Evolutionary conservation across 2,113 vertebrate genomes (phyloP).

Genomic region (Phocoena phocoena): DNA sequence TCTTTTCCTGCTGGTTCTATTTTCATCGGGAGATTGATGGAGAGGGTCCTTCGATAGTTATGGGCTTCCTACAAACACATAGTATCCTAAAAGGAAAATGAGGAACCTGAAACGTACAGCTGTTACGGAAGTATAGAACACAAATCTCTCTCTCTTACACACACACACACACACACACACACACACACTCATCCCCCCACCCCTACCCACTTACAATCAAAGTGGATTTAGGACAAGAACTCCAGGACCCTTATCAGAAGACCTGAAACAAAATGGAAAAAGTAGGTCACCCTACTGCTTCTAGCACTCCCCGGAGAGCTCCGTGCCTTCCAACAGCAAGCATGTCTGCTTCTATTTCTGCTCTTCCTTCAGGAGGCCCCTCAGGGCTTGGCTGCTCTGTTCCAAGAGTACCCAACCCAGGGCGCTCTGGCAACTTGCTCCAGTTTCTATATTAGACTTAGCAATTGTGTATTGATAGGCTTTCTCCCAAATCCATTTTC

Average conservation of each 20-base stretch:
- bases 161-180: too few species aligned
- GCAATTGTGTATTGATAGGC: slow-evolving; percentile 51
- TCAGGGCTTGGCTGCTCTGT: slow-evolving; percentile 57
- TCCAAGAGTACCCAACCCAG: slow-evolving; percentile 54
- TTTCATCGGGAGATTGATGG: background rate
- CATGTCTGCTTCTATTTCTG: slow-evolving; percentile 57
- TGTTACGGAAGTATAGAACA: background rate
- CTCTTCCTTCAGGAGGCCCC: slow-evolving; percentile 62
- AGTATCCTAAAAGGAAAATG: slow-evolving; percentile 17
- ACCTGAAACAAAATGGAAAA: slow-evolving; percentile 36
- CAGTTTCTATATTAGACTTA: slow-evolving; percentile 64
- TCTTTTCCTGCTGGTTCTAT: background rate
- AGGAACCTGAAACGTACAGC: background rate
- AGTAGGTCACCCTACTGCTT: background rate
- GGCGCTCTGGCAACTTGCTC: slow-evolving; percentile 59
- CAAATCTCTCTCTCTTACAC: background rate
- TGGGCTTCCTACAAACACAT: background rate
- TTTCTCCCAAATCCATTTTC: slow-evolving; percentile 45
- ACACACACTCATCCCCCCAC: background rate
- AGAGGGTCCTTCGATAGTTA: background rate
- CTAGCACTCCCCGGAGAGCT: slow-evolving; percentile 56
- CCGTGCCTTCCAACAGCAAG: background rate
- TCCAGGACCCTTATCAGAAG: slow-evolving; percentile 13
- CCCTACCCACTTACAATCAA: background rate
- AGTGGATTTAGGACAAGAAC: slow-evolving; percentile 36